phyloP scores from a whole-genome alignment of 2,888 invertebrate genomes.

The Onthophagus sagittarius region DNA sequence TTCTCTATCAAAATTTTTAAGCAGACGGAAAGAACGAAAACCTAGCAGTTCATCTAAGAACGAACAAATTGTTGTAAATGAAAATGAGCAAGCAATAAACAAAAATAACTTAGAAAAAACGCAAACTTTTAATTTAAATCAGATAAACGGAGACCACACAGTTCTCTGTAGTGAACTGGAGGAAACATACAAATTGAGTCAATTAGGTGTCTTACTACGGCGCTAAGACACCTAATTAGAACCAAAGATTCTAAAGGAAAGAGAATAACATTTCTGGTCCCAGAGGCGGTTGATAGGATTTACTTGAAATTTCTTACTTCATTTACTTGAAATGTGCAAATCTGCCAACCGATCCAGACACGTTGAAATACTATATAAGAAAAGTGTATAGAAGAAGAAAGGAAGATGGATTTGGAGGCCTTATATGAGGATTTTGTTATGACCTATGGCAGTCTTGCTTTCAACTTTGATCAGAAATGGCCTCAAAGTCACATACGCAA shows the following conservation, averaged over 20 bases:
- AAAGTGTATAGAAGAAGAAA: slow-evolving; percentile 1
- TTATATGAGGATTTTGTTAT: slow-evolving; percentile 8
- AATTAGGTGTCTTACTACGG: slow-evolving; percentile 1
- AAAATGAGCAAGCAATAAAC: too few relatives aligned
- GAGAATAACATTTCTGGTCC: slow-evolving; percentile 10
- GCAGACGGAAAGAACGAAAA: too few relatives aligned
- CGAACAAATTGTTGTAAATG: too few relatives aligned
- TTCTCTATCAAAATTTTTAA: too few relatives aligned
- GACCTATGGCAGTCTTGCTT: slow-evolving; percentile 7
- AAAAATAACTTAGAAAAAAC: too few relatives aligned
- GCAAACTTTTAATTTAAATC: too few relatives aligned
- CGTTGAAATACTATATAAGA: background rate
- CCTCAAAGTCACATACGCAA: slow-evolving; percentile 9
- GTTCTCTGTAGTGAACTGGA: too few relatives aligned
- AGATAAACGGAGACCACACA: too few relatives aligned
- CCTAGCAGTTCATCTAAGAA: too few relatives aligned
- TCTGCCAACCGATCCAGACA: background rate
- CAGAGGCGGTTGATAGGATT: slow-evolving; percentile 15
- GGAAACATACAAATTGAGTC: background rate
- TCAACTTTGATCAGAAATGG: slow-evolving; percentile 9
- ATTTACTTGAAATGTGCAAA: background rate
- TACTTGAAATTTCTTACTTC: too few relatives aligned
- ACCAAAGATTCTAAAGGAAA: background rate
- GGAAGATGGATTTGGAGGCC: too few relatives aligned
- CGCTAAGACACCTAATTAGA: slow-evolving; percentile 10